These are phyloP conservation scores for Stenolophus ochropezus DNA, from an alignment of 2,888 invertebrate species.

Conservation along the genomic window DNA sequence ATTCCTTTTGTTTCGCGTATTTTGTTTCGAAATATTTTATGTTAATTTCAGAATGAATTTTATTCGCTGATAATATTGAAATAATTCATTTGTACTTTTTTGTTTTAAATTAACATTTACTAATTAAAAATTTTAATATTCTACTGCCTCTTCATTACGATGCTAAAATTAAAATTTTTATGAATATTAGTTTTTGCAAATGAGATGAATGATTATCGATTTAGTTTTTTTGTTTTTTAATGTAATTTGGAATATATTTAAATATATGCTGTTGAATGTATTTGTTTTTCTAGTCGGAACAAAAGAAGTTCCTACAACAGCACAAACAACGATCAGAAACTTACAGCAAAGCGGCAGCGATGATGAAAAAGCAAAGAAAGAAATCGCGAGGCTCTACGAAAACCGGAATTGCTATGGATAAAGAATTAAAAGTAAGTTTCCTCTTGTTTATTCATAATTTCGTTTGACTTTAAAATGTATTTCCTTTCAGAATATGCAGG, in stretches of 20 bases:
- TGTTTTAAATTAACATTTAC: neutral
- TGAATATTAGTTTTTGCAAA: neutral
- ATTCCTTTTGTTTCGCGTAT: conserved; percentile 4
- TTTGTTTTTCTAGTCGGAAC: conserved; percentile 94
- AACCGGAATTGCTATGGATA: conserved; percentile 89
- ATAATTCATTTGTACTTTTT: neutral
- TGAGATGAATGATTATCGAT: neutral
- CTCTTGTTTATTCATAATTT: neutral
- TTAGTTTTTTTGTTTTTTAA: no score
- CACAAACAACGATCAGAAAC: conserved; percentile 94
- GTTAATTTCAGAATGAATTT: neutral
- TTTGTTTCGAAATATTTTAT: neutral
- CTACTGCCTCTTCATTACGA: neutral
- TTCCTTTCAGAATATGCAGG: conserved; percentile 85
- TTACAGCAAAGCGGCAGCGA: conserved; percentile 92
- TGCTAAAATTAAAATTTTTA: neutral
- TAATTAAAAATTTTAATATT: conserved; percentile 11
- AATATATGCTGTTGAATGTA: no score
- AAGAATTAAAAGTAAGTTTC: conserved; percentile 86
- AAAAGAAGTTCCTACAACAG: conserved; percentile 94
- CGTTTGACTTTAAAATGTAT: conserved; percentile 5
- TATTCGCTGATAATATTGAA: neutral
- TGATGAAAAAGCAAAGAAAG: conserved; percentile 93
- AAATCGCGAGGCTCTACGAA: conserved; percentile 86
- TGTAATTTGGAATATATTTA: no score